Base-by-base conservation (phyloP, 1,140 invertebrate genomes). In the Centruroides sculpturatus region DNA sequence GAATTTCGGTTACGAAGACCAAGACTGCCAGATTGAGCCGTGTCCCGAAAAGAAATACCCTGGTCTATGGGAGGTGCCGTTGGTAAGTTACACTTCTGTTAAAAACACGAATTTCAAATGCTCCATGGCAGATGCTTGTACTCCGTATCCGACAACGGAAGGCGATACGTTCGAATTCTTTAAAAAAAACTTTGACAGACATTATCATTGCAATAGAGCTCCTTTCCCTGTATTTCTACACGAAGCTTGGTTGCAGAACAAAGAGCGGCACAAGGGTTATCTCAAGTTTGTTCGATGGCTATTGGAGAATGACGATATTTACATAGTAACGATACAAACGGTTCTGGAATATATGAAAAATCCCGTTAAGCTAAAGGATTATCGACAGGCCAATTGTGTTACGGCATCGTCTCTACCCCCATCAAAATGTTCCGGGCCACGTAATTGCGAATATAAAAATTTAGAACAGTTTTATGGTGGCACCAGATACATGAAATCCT, bases 401-500 rank as follows among this genome's bases (percentile, higher is more conserved):
- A 35, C 34, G 3, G 12, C 3, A 6, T 6, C 3, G 5, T 55
- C n/a, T 4, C 41, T 35, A 13, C 50, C 50, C 41, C 11, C 35
- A 9, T 64, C 34, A 9, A 52, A 35, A 3, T 13, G 13, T 41
- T 55, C 48, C 52, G 47, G 47, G 13, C 41, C 3, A 36, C 4
- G 5, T n/a, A 48, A 51, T 35, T 66, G 64, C 47, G 49, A 51
- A 35, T 58, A 65, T 52, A 52, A 59, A 13, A 66, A 53, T 12
- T 57, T 60, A 8, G 61, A 62, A 35, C 47, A 59, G 41, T 65
- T 52, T 34, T 59, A 55, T 36, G 54, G 57, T 12, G 65, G 65
- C 0, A 51, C 61, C 9, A 47, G 66, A 35, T 61, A 55, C 10
- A 82, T 93, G 81, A 85, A 92, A 75, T 93, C 89, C n/a, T 95